These are phyloP conservation scores for Bombus impatiens DNA, from an alignment of 1,140 invertebrate genomes.

Conservation along the genomic window DNA sequence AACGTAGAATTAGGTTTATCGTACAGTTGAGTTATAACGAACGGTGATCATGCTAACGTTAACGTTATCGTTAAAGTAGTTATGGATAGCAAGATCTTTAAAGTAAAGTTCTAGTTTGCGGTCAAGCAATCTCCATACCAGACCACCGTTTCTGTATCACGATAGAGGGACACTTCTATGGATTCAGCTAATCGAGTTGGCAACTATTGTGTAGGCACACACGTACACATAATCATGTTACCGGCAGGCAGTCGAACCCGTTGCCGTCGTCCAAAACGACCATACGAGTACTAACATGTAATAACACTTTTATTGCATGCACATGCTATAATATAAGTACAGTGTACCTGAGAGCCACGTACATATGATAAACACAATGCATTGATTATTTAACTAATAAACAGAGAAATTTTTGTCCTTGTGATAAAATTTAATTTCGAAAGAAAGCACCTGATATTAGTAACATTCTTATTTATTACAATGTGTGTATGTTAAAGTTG, in stretches of 20 bases:
- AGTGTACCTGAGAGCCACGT: background rate
- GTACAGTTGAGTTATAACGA: background rate
- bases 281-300: slow-evolving; percentile 23
- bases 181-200: slow-evolving; percentile 65
- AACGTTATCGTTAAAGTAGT: slow-evolving; percentile 47
- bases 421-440: background rate
- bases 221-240: slow-evolving; percentile 61
- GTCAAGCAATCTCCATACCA: slow-evolving; percentile 50
- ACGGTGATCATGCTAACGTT: background rate
- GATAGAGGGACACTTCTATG: slow-evolving; percentile 45
- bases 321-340: background rate
- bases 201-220: slow-evolving; percentile 47
- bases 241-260: slow-evolving; percentile 42
- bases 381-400: background rate
- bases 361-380: background rate
- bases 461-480: background rate
- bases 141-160: slow-evolving; percentile 42
- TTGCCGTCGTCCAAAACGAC: slow-evolving; percentile 6
- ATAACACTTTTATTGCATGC: slow-evolving; percentile 26
- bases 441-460: too few species aligned
- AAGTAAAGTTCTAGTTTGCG: slow-evolving; percentile 54
- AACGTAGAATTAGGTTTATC: slow-evolving; percentile 28
- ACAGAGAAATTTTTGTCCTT: background rate
- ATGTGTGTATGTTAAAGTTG: too few species aligned
- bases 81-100: slow-evolving; percentile 47